Evolutionary conservation across 2,797 vertebrate genomes (phyloP), one percentile per base, ranked within the genome.

Genomic region (Tokudaia muenninki): DNA sequence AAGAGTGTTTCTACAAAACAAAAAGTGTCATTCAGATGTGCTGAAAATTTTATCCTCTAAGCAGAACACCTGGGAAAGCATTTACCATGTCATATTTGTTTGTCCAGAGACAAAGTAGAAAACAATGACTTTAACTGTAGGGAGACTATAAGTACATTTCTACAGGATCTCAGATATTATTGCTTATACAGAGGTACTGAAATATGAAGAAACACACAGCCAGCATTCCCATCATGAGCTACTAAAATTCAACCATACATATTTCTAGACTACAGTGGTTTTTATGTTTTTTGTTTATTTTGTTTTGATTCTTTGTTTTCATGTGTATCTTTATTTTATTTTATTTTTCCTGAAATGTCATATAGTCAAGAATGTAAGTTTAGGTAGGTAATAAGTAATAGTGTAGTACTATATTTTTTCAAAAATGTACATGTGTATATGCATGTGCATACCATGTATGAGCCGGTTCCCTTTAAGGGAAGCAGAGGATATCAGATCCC

Each of bases 21-120:
- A 86, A 92, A 86, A 92, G 77, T 16, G 55, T 91, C 41, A 82
- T 83, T 83, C 37, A 78, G 91, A 50, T 16, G 57, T 80, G 79
- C 19, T 41, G 0, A 34, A 79, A 74, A 31, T 70, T 70, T 29
- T 61, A 87, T 87, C n/a, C 81, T 41, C 84, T 83, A 92, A 90
- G n/a, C 52, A 81, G 89, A 89, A 87, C 22, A 86, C 12, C 34
- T 89, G 21, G 67, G 52, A 95, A 93, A 96, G 17, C 16, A 72
- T 93, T 95, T 67, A 37, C 6, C 37, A 65, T 26, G 61, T n/a
- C n/a, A 41, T 70, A 61, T 34, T 91, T 80, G 9, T 83, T 81
- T 96, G 74, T 78, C 26, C 12, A 29, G 74, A 90, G 52, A n/a
- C 87, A 95, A 89, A 80, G 19, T 31, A 16, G 6, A 87, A 96